Evolutionary conservation across 2,797 vertebrate species (phyloP), one percentile per base, ranked within the genome.

Genomic region (Danio jaintianensis): DNA sequence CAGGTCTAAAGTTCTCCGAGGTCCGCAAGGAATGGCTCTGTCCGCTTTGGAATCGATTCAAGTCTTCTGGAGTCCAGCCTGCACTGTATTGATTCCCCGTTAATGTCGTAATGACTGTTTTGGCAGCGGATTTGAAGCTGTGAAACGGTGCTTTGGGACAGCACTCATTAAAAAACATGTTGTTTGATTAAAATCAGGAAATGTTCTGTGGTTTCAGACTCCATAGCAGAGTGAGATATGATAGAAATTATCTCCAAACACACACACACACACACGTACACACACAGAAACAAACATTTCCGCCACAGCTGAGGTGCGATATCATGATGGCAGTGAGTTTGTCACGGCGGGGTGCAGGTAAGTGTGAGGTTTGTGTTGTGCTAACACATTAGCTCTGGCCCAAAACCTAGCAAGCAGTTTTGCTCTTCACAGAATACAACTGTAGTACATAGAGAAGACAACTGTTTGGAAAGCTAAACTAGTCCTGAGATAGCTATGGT

Each of bases 31-130:
- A 73, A 66, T 20, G 20, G 70, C 63, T 29, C 29, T 20, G 22
- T 20, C 9, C 29, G 40, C 78, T 74, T 47, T 18, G 43, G 64
- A 69, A 69, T 78, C 53, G 66, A 69, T 69, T 69, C 11, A 48
- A 50, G 55, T 22, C 36, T 68, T 42, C 76, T 69, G 55, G 74
- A 69, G 42, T 47, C 22, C 7, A 2, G 43, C 45, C 64, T 22
- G 55, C 12, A n/a, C 43, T 69, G n/a, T 50, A 61, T 61, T 78
- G 76, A 78, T 78, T 61, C 66, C 18, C 76, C 2, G 8, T 78
- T 78, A 70, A 70, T 52, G 66, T 36, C 42, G 36, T 78, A 70
- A 70, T 78, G 55, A 50, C 76, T 12, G 56, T 78, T 78, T 78
- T 70, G 66, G 64, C 75, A 48, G 53, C 43, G 13, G 22, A 45